phyloP scores from a whole-genome alignment of 1,140 invertebrate species.

The Drosophila punjabiensis region DNA sequence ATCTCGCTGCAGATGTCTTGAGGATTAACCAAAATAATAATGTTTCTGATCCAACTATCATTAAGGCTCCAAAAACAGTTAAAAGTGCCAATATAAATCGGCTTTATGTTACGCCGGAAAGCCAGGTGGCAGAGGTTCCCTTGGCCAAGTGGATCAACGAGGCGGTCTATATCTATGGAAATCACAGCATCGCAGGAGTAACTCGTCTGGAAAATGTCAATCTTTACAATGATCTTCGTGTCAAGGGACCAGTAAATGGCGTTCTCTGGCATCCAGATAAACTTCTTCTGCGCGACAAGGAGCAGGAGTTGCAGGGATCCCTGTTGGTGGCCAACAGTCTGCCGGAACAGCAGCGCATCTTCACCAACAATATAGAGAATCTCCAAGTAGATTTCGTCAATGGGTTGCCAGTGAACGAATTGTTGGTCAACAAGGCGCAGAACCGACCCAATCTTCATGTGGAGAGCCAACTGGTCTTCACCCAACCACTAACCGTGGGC shows the following conservation, averaged over 20 bases:
- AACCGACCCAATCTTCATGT: slow-evolving; percentile 68
- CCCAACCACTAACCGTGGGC: slow-evolving; percentile 59
- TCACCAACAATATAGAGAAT: slow-evolving; percentile 70
- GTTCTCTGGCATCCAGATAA: slow-evolving; percentile 48
- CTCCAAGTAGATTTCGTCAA: slow-evolving; percentile 71
- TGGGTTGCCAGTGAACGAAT: slow-evolving; percentile 53
- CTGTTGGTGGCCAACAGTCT: slow-evolving; percentile 63
- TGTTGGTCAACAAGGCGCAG: slow-evolving; percentile 63
- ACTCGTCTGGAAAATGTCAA: slow-evolving; percentile 63
- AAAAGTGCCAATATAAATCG: slow-evolving; percentile 61
- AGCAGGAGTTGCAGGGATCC: slow-evolving; percentile 59
- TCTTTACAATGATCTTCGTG: slow-evolving; percentile 71
- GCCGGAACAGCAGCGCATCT: slow-evolving; percentile 46
- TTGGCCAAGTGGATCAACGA: slow-evolving; percentile 84
- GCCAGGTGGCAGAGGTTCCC: slow-evolving; percentile 83
- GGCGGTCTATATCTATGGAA: slow-evolving; percentile 75
- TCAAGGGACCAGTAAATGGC: slow-evolving; percentile 68
- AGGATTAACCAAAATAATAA: slow-evolving; percentile 19
- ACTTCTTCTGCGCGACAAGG: slow-evolving; percentile 57
- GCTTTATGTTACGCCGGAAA: slow-evolving; percentile 62
- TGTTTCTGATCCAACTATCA: not conserved
- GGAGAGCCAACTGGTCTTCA: slow-evolving; percentile 63
- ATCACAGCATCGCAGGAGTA: slow-evolving; percentile 69
- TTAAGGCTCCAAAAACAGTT: slow-evolving; percentile 72
- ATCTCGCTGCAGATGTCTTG: slow-evolving; percentile 85